Percentiles rank a stretch among this genome's conserved stretches.
Evolutionary conservation across 2,888 invertebrate species (phyloP).

Genomic region (Athalia rosae): DNA sequence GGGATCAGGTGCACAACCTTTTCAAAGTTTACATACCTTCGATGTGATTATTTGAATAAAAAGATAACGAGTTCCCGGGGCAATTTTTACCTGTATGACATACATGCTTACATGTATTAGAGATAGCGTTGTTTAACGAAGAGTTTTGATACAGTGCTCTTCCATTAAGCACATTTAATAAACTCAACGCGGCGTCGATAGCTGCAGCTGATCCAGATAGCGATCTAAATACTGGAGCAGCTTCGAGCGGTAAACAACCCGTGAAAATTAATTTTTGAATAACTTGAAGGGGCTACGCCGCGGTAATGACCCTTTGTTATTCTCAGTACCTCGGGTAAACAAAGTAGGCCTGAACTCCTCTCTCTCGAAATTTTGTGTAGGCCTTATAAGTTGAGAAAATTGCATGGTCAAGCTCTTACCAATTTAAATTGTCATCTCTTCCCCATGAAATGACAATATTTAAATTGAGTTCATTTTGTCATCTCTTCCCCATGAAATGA

Average conservation of each 20-base stretch:
- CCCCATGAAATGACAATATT: too few species aligned
- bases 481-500: too few species aligned
- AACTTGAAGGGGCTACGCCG: not conserved
- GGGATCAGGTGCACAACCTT: too few species aligned
- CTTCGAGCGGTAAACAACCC: slow-evolving; percentile 27
- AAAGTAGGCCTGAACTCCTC: too few species aligned
- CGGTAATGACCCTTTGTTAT: too few species aligned
- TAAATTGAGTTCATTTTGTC: too few species aligned
- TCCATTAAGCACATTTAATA: slow-evolving; percentile 38
- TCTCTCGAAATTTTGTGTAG: too few species aligned
- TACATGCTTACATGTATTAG: not conserved
- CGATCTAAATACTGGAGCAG: not conserved
- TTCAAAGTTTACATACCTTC: too few species aligned
- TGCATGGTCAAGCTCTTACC: not conserved
- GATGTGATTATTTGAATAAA: not conserved
- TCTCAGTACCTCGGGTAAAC: not conserved
- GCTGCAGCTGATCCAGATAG: slow-evolving; percentile 25
- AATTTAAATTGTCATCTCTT: not conserved
- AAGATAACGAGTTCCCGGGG: slow-evolving; percentile 11
- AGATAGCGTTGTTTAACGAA: slow-evolving; percentile 37
- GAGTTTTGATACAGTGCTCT: slow-evolving; percentile 25
- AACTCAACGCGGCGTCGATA: slow-evolving; percentile 21
- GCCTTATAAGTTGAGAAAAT: not conserved
- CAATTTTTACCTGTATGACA: not conserved
- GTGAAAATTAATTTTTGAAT: slow-evolving; percentile 25